Evolutionary conservation across 2,113 vertebrate species (phyloP), one percentile per base, ranked within the genome.

Genomic region (Vimba vimba): DNA sequence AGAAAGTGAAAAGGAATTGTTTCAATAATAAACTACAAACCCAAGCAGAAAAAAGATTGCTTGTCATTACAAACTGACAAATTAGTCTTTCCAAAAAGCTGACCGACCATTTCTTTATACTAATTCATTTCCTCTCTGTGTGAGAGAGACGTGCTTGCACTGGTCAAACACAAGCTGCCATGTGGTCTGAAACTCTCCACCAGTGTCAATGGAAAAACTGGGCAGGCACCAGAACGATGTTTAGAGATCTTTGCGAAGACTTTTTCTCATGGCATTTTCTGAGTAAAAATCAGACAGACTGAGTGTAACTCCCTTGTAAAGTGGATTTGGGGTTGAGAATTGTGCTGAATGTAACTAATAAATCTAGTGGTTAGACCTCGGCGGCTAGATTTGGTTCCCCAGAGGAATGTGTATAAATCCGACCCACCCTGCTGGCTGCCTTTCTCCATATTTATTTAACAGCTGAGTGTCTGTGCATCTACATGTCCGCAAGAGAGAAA

Each of bases 401-500:
- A 30, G n/a, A 47, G 39, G 45, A 64, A 81, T 81, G 79, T 47
- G 79, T 27, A 81, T 30, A 81, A 64, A 75, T 66, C 59, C 79
- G 36, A 27, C 79, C 36, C 79, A 80, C 79, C 79, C 79, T 64
- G 39, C 15, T 80, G 79, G 79, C 79, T 66, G 79, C 57, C 79
- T 81, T 62, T 62, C 59, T 19, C 59, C 59, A 27, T 81, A 45
- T 80, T 80, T 81, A 81, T 81, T 66, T 64, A 27, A 81, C 39
- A 81, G 79, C 71, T 15, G 43, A 75, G 73, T 81, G 79, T 80
- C 79, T 80, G 79, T 27, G 39, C 59, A 47, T 80, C 59, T 66
- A 80, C 43, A 66, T 66, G 79, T 66, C 59, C 66, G 25, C 79
- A 47, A 81, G 59, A 73, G 23, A 50, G 73, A 75, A 27, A 75